Base-by-base conservation (phyloP, 2,888 invertebrate species). In the Timema cristinae region DNA sequence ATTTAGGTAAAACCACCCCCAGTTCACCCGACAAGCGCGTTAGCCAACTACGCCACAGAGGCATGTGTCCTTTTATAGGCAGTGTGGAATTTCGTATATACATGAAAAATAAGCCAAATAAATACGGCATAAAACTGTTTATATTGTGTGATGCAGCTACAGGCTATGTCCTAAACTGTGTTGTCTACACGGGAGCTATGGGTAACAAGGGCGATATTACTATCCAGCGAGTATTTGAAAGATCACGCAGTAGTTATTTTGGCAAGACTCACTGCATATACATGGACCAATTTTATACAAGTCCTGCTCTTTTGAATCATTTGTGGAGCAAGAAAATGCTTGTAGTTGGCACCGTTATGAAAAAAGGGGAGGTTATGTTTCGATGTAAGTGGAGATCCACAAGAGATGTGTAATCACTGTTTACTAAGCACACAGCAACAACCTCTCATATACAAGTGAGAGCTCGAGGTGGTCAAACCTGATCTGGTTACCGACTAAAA, bases 51-150 rank as follows among this genome's bases (percentile, higher is more conserved):
- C n/a, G n/a, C n/a, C n/a, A n/a, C n/a, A n/a, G n/a, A n/a, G n/a
- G n/a, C n/a, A 16, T 63, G 47, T 63, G 63, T 63, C 63, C 47
- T 48, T 63, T 63, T 63, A 32, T 2, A 13, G 63, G 63, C 63
- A 2, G 63, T 8, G 63, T 47, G 7, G 48, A 32, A 9, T 63
- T 63, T 63, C 32, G 47, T 48, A 48, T 63, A 16, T 32, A 32
- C 63, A 63, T 63, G 10, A 63, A 63, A 13, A 63, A 63, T 48
- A 63, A 63, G 48, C 47, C 63, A 15, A 63, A 63, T 13, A 63
- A 63, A 13, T 63, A 63, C 7, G 32, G 32, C 9, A 47, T 63
- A 48, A 63, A 63, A 32, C 13, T 63, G 63, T 63, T 32, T 63
- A 48, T 63, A 11, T 8, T 63, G 48, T 63, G 63, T 63, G 63